phyloP scores from a whole-genome alignment of 2,113 vertebrate genomes.

The Syngnathus floridae region DNA sequence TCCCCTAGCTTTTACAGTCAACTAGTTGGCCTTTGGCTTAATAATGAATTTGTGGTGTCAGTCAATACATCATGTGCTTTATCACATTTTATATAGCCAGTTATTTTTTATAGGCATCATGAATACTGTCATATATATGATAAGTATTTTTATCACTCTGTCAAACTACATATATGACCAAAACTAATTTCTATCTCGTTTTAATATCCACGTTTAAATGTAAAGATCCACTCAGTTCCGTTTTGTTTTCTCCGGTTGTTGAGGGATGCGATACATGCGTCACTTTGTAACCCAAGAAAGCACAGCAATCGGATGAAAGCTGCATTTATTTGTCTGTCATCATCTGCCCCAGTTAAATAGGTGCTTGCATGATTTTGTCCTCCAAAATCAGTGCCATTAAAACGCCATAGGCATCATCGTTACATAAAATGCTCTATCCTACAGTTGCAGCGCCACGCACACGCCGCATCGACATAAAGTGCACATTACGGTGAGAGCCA shows the following conservation, averaged over 20 bases:
- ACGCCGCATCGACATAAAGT: slow-evolving; percentile 1
- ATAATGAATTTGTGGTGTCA: not conserved
- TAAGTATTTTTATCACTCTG: not conserved
- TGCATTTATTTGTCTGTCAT: slow-evolving; percentile 8
- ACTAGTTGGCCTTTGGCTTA: not conserved
- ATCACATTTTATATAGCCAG: not conserved
- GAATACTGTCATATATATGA: not conserved
- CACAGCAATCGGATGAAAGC: not conserved
- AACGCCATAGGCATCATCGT: not conserved
- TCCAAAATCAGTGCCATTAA: not conserved
- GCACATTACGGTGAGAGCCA: not conserved
- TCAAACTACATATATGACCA: not conserved
- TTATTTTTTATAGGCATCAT: slow-evolving; percentile 1
- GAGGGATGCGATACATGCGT: not conserved
- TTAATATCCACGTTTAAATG: not conserved
- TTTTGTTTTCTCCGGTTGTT: not conserved
- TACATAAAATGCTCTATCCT: not conserved
- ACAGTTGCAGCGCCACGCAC: not conserved
- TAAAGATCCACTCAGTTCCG: not conserved
- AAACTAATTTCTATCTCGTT: not conserved
- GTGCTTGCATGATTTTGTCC: not conserved
- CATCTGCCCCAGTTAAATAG: not conserved
- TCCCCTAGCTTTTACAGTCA: not conserved
- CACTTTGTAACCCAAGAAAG: not conserved
- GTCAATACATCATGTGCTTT: not conserved